A percentile compares a stretch with the other conserved stretches of the same genome.
phyloP scores from a whole-genome alignment of 2,113 vertebrate genomes.

The Plecturocebus donacophilus region DNA sequence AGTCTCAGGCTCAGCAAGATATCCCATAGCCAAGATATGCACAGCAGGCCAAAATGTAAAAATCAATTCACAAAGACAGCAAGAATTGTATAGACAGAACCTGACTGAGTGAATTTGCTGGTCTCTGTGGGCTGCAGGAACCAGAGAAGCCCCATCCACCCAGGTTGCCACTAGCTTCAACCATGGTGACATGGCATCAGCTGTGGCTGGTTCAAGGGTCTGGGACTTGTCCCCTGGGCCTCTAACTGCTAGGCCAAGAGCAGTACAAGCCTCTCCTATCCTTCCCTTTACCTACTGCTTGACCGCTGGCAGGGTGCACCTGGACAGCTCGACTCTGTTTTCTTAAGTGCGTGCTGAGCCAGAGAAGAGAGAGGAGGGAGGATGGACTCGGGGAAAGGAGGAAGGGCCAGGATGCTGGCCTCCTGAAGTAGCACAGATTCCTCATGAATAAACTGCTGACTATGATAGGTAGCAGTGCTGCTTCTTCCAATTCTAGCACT shows the following conservation, averaged over 20 bases:
- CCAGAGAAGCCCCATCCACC: neutral
- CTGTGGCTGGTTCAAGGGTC: neutral
- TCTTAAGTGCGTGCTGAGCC: constrained; percentile 22
- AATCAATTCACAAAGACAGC: constrained; percentile 39
- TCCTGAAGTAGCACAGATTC: constrained; percentile 39
- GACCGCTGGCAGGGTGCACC: constrained; percentile 5
- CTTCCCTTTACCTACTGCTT: constrained; percentile 37
- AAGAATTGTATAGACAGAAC: constrained; percentile 32
- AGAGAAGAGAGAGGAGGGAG: constrained; percentile 24
- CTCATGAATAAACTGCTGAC: constrained; percentile 51
- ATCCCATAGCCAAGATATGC: constrained; percentile 40
- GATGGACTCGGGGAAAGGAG: constrained; percentile 9
- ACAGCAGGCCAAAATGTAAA: constrained; percentile 59
- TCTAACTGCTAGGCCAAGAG: constrained; percentile 20
- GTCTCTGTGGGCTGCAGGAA: neutral
- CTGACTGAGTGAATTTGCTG: neutral
- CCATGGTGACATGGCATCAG: neutral
- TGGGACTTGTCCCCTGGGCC: neutral
- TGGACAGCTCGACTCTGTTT: constrained; percentile 42
- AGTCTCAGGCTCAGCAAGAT: constrained; percentile 53
- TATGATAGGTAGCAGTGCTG: constrained; percentile 52
- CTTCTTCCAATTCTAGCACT: constrained; percentile 72
- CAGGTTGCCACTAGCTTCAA: neutral
- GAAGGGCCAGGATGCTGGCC: constrained; percentile 8
- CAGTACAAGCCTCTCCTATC: neutral